Conservation (phyloP, 2,797 vertebrate genomes). For the Trichosurus vulpecula region DNA sequence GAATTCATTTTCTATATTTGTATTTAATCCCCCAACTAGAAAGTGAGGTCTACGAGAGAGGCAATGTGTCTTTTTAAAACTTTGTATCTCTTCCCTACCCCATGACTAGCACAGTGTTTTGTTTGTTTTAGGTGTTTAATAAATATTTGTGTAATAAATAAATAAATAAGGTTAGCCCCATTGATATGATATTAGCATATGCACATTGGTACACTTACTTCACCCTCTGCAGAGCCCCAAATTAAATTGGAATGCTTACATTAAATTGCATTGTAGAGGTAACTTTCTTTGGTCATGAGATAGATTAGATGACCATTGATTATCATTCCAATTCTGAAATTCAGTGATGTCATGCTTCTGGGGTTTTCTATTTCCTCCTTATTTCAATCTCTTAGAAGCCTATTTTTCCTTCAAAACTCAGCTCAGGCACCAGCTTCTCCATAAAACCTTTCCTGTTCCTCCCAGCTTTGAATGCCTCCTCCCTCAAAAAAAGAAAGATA, state of each 20-base stretch:
- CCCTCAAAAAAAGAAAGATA: background rate
- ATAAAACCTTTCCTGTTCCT: background rate
- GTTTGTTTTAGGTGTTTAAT: background rate
- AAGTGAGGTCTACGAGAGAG: background rate
- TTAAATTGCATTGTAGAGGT: background rate
- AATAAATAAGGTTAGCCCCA: background rate
- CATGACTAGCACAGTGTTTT: background rate
- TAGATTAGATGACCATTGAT: background rate
- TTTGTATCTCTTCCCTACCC: background rate
- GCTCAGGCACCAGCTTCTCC: background rate
- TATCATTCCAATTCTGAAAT: background rate
- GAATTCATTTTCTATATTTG: background rate
- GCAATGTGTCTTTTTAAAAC: background rate
- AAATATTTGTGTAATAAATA: background rate
- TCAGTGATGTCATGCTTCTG: background rate
- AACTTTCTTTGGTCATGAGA: background rate
- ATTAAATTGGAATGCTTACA: background rate
- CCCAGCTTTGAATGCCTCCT: background rate
- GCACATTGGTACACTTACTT: background rate
- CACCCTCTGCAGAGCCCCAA: background rate
- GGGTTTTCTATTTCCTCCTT: background rate
- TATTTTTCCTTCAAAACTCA: background rate
- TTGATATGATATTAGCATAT: background rate
- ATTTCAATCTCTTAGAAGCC: background rate
- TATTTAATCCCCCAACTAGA: background rate